These are phyloP conservation scores for Drosophila anomalipes DNA, from an alignment of 2,888 invertebrate genomes.

Conservation along the genomic window DNA sequence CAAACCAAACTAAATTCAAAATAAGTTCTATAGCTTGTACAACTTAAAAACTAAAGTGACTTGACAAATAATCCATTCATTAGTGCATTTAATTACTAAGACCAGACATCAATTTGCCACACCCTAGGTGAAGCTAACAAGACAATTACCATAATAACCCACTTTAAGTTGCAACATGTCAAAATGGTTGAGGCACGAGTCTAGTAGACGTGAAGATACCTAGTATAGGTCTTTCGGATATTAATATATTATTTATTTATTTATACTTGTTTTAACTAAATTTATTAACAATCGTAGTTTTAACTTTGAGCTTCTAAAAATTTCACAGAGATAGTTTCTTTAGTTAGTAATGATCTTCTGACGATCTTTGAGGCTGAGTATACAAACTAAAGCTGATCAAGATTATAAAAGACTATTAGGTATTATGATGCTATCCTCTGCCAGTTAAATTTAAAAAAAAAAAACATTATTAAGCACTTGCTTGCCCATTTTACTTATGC, in stretches of 20 bases:
- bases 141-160: slow-evolving; percentile 65
- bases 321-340: background rate
- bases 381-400: background rate
- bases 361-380: background rate
- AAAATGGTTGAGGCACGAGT: background rate
- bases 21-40: background rate
- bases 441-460: background rate
- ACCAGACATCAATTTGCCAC: slow-evolving; percentile 30
- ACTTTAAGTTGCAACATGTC: slow-evolving; percentile 37
- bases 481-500: background rate
- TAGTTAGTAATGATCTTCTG: background rate
- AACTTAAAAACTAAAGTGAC: background rate
- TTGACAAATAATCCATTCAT: slow-evolving; percentile 33
- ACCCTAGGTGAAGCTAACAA: slow-evolving; percentile 46
- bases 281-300: background rate
- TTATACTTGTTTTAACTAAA: background rate
- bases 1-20: background rate
- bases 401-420: background rate
- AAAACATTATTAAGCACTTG: background rate
- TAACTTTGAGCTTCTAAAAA: background rate
- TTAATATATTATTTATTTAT: background rate
- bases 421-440: background rate
- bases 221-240: background rate
- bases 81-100: slow-evolving; percentile 27
- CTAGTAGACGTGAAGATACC: background rate